These are phyloP conservation scores for Acrocephalus kingi DNA, from an alignment of 2,113 vertebrate genomes.

Conservation along the genomic window DNA sequence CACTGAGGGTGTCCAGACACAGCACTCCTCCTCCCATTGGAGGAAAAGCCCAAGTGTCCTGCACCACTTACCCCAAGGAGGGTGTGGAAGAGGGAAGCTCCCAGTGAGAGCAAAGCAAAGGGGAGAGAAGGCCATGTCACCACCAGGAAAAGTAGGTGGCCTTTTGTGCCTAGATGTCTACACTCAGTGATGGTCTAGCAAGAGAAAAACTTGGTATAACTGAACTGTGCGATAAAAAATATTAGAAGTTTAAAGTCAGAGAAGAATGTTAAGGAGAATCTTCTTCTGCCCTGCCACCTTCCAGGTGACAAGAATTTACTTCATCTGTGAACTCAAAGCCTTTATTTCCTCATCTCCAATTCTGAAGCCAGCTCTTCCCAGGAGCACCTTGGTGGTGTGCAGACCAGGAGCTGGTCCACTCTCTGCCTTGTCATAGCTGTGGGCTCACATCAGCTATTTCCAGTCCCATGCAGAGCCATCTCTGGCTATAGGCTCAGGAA, in stretches of 20 bases:
- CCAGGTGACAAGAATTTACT: background rate
- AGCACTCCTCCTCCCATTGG: background rate
- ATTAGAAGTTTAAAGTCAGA: background rate
- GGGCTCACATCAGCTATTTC: background rate
- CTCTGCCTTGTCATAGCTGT: background rate
- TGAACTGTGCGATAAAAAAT: background rate
- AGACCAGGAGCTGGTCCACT: background rate
- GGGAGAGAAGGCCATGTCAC: background rate
- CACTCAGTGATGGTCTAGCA: background rate
- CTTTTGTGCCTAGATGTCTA: background rate
- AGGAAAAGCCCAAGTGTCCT: background rate
- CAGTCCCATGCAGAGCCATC: background rate
- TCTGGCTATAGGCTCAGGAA: background rate
- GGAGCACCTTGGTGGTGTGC: background rate
- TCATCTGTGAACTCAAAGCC: background rate
- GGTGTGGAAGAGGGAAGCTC: background rate
- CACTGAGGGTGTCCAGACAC: accelerated
- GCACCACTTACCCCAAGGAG: background rate
- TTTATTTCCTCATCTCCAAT: background rate
- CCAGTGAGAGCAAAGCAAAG: background rate
- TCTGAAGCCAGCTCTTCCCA: background rate
- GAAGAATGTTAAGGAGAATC: background rate
- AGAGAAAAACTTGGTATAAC: background rate
- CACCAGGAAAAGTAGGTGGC: background rate
- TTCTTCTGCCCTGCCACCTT: background rate